Base-by-base conservation (phyloP, 2,797 vertebrate genomes). In the Tokudaia tokunoshimensis region DNA sequence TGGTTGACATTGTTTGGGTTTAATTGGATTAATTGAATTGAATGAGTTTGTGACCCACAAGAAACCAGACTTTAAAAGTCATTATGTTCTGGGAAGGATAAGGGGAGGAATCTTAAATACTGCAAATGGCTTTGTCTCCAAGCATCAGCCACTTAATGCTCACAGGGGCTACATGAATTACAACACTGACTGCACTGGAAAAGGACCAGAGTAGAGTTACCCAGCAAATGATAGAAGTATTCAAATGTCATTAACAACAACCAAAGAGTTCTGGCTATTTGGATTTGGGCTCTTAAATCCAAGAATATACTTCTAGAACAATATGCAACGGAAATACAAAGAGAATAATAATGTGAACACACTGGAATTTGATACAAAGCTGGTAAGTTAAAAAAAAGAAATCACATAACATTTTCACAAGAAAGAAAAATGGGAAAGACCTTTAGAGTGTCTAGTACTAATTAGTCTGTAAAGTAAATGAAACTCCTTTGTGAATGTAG, bases 11-110 rank as follows among this genome's bases (percentile, higher is more conserved):
- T 97, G 87, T 96, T 91, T 90, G 91, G 72, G 85, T 82, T 95
- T 86, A 97, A 97, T 82, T 83, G 92, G 84, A 88, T 97, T 97
- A 96, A 96, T 90, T 93, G 95, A 63, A 95, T 92, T 95, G 96
- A 96, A 93, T 92, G 67, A 95, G 74, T 93, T 26, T 85, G 63
- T 96, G 95, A 98, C 92, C 92, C 80, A 85, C 65, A 96, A 93
- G 95, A 86, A 96, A 82, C 22, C 44, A 93, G 95, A 93, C 89
- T 96, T 95, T 94, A 75, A 94, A 94, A 79, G 95, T 95, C 90
- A 94, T 95, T 72, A 82, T 82, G 34, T 82, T 91, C 85, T 29
- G n/a, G 72, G 72, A 76, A 76, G 75, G 80, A 81, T 50, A 75
- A 91, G 2, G 17, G 44, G 52, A 88, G 55, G 50, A 29, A 14